Base-by-base conservation (phyloP, 2,888 invertebrate genomes). In the Koerneria pararmatus region DNA sequence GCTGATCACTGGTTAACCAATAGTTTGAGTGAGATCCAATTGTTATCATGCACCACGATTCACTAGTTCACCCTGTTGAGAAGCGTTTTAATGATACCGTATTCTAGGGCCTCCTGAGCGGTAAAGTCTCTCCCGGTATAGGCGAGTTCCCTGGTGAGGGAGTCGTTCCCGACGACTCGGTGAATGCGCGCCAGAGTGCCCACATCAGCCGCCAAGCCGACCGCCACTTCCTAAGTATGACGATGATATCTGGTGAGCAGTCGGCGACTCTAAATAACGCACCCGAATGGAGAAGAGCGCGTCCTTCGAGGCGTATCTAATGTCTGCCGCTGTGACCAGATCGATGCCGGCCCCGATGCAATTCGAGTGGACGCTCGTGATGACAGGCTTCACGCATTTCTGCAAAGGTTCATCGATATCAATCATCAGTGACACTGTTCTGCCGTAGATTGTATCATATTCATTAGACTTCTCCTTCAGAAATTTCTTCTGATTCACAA, bases 261-360 rank as follows among this genome's bases (percentile, higher is more conserved):
- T n/a, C n/a, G n/a, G n/a, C n/a, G n/a, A n/a, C n/a, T n/a, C n/a
- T n/a, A 31, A 6, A 49, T 19, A 49, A 24, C 63, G 53, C 73
- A 85, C 87, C 83, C 95, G 95, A 0, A 97, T 89, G 86, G 90
- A 90, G 83, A 94, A 94, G 88, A 90, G 91, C 1, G 95, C 90
- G 85, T 95, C 94, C 78, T 89, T 86, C 0, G 93, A 89, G 82
- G 92, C 93, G 80, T 92, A 93, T 69, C 94, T 88, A 73, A 98
- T 91, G 84, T 98, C 98, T 62, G 92, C 89, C 0, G 93, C 91
- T 2, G 91, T 89, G 63, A 93, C 89, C 69, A 98, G 85, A 84
- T 95, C 91, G 0, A 95, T 88, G 0, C 92, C 97, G 0, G 89
- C 95, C 0, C 98, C 98, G 64, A 98, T 88, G 82, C 95, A 97